Conservation (phyloP, 2,113 vertebrate species). For the Callorhinus ursinus region DNA sequence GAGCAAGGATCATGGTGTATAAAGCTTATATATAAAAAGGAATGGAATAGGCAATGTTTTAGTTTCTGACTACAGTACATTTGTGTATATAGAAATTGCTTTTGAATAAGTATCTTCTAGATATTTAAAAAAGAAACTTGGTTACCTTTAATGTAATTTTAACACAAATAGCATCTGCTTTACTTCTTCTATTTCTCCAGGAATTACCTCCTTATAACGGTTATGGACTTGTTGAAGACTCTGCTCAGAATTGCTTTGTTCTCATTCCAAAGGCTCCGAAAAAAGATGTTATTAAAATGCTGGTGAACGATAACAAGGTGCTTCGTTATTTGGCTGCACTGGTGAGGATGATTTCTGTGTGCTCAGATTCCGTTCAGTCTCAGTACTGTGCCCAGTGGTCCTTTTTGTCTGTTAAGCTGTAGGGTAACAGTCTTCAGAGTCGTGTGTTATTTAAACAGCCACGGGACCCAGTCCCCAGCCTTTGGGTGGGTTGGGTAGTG, state of each 20-base stretch:
- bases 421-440: background rate
- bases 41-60: background rate
- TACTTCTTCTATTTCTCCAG: slow-evolving; percentile 82
- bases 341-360: slow-evolving; percentile 85
- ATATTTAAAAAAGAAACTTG: background rate
- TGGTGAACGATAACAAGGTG: slow-evolving; percentile 91
- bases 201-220: slow-evolving; percentile 95
- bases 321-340: slow-evolving; percentile 89
- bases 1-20: background rate
- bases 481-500: background rate
- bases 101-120: background rate
- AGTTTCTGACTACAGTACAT: background rate
- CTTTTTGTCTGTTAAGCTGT: background rate
- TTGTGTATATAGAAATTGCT: background rate
- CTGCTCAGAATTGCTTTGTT: slow-evolving; percentile 93
- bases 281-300: slow-evolving; percentile 91
- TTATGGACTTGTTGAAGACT: slow-evolving; percentile 93
- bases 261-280: slow-evolving; percentile 91
- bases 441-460: background rate
- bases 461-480: background rate
- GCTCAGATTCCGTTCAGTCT: background rate
- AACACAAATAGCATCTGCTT: background rate
- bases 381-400: background rate
- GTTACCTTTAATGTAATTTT: background rate
- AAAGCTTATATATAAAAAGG: background rate